These are phyloP conservation scores for Callinectes sapidus DNA, from an alignment of 2,888 invertebrate genomes.

Conservation along the genomic window DNA sequence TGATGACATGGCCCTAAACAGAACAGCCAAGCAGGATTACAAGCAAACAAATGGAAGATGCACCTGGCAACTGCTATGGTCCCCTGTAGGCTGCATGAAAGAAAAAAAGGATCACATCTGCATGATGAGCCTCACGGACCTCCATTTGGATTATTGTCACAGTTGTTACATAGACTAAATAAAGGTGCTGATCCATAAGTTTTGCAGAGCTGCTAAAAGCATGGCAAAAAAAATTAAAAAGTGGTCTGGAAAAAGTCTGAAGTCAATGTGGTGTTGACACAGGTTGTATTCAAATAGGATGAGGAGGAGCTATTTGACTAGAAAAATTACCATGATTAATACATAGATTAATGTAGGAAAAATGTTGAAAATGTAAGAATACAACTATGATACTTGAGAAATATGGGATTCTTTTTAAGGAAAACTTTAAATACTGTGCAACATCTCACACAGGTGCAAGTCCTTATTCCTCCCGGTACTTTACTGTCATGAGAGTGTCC, in stretches of 20 bases:
- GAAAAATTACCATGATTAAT: slow-evolving; percentile 39
- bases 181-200: slow-evolving; percentile 57
- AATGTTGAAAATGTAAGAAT: neutral
- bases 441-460: slow-evolving; percentile 27
- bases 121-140: slow-evolving; percentile 66
- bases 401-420: slow-evolving; percentile 9
- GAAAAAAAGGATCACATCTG: slow-evolving; percentile 71
- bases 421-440: slow-evolving; percentile 33
- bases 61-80: slow-evolving; percentile 73
- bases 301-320: slow-evolving; percentile 41
- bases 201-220: slow-evolving; percentile 49
- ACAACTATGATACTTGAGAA: slow-evolving; percentile 34
- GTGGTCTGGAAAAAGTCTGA: slow-evolving; percentile 32
- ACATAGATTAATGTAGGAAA: neutral
- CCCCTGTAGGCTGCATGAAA: slow-evolving; percentile 73
- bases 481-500: neutral
- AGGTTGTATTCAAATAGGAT: slow-evolving; percentile 33
- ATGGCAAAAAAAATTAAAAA: slow-evolving; percentile 48
- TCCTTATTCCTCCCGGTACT: neutral
- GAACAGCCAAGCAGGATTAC: slow-evolving; percentile 58
- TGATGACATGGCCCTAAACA: slow-evolving; percentile 44
- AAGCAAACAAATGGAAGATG: slow-evolving; percentile 70
- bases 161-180: slow-evolving; percentile 39
- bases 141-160: slow-evolving; percentile 41
- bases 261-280: slow-evolving; percentile 31